Evolutionary conservation across 2,888 invertebrate genomes (phyloP), one percentile per base, ranked within the genome.

Genomic region (Eumerus sabulonum): DNA sequence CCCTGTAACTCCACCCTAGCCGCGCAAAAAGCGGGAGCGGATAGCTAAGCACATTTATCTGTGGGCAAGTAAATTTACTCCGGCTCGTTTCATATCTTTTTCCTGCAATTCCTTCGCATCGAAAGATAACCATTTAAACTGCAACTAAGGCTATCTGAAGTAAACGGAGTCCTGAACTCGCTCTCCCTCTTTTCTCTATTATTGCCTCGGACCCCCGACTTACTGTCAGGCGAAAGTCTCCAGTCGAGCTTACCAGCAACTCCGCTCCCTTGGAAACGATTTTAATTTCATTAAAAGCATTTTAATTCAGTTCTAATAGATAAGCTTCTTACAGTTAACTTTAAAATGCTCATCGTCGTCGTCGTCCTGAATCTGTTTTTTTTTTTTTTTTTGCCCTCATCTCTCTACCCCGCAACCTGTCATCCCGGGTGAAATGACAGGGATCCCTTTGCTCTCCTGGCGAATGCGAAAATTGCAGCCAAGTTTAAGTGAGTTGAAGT

Each of bases 271-370:
- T 57, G 56, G 64, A 50, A 74, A 79, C 63, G 64, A 64, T 79
- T 79, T 79, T 79, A 79, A 79, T 79, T 79, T 79, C 79, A 79
- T 79, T 79, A 79, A 79, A 79, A 79, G 79, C 74, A 74, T 79
- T 79, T 79, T 79, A 79, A 79, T 79, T 79, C 74, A 74, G 68
- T 74, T 79, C 60, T 70, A 68, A 73, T 68, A 79, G 74, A 79
- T 79, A 79, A 79, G 79, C 79, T 79, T 74, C 74, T 79, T 79
- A 79, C 74, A 74, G 68, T 79, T 70, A 79, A 79, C 79, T 79
- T 79, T 74, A 74, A 79, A 79, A 79, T 60, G 63, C 45, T 74
- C 63, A 9, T 54, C 60, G 51, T 14, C 42, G 50, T 67, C 57
- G 44, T 50, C 17, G 64, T 38, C 35, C 50, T 35, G 11, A 38